These are phyloP conservation scores for Ornithorhynchus anatinus DNA, from an alignment of 2,113 vertebrate species.

Conservation along the genomic window DNA sequence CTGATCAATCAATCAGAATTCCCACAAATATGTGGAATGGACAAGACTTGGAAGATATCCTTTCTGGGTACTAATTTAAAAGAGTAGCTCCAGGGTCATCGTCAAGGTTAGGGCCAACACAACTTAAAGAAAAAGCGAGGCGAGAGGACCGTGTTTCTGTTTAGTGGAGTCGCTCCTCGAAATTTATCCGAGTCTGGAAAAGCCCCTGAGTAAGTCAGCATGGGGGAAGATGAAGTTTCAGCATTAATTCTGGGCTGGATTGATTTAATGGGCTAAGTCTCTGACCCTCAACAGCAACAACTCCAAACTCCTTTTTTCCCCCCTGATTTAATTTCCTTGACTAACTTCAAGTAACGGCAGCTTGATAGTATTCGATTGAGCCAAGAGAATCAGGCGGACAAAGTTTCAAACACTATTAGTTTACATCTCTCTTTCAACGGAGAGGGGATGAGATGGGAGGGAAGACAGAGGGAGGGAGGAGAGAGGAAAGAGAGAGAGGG, in stretches of 20 bases:
- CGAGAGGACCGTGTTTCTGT: too few relatives aligned
- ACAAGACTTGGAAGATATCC: too few relatives aligned
- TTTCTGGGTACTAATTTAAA: too few relatives aligned
- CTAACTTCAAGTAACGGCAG: slow-evolving; percentile 10
- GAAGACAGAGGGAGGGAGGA: not conserved
- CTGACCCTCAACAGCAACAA: not conserved
- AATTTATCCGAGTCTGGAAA: too few relatives aligned
- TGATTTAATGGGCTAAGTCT: not conserved
- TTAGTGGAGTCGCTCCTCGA: too few relatives aligned
- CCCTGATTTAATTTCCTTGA: slow-evolving; percentile 18
- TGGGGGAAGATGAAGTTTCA: not conserved
- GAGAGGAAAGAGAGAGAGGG: not conserved
- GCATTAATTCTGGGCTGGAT: not conserved
- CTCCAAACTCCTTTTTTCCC: not conserved
- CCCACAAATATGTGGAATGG: too few relatives aligned
- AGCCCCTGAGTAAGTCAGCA: too few relatives aligned
- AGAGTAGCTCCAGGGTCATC: too few relatives aligned
- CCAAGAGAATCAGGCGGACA: not conserved
- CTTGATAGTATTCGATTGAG: not conserved
- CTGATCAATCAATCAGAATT: too few relatives aligned
- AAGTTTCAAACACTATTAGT: not conserved
- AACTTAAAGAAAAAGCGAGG: too few relatives aligned
- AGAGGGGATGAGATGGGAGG: not conserved
- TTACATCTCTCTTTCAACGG: not conserved
- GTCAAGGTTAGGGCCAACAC: too few relatives aligned